Conservation (phyloP, 2,888 invertebrate species). For the Hipparchia semele region DNA sequence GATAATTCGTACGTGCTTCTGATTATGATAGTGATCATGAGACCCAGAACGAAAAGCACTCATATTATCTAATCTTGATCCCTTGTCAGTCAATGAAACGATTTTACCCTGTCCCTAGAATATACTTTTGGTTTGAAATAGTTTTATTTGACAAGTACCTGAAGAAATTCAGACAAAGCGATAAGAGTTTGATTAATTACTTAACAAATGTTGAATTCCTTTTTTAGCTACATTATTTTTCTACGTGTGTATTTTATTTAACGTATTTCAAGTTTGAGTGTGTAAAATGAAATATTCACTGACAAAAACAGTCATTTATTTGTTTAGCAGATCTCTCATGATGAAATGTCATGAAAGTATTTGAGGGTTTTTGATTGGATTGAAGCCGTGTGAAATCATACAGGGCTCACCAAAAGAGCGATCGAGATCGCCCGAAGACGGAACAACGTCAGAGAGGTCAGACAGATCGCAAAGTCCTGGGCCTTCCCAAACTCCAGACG, state of each 20-base stretch:
- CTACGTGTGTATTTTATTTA: background rate
- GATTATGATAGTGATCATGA: slow-evolving; percentile 21
- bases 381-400: slow-evolving; percentile 46
- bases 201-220: slow-evolving; percentile 78
- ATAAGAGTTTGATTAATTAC: slow-evolving; percentile 28
- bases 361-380: slow-evolving; percentile 16
- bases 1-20: slow-evolving; percentile 18
- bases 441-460: slow-evolving; percentile 53
- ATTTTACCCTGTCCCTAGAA: background rate
- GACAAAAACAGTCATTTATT: background rate
- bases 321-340: background rate
- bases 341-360: background rate
- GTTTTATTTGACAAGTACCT: background rate
- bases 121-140: slow-evolving; percentile 5
- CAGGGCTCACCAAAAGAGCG: slow-evolving; percentile 64
- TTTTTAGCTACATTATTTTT: slow-evolving; percentile 41
- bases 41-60: slow-evolving; percentile 7
- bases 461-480: slow-evolving; percentile 54
- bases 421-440: slow-evolving; percentile 61
- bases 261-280: background rate
- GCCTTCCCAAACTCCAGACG: slow-evolving; percentile 51
- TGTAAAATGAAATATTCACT: background rate
- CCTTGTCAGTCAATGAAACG: background rate
- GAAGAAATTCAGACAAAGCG: background rate
- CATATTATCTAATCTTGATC: slow-evolving; percentile 27